A percentile compares a stretch with the other conserved stretches of the same genome.
These are phyloP conservation scores for Thamnaconus septentrionalis DNA, from an alignment of 2,113 vertebrate genomes.

Conservation along the genomic window DNA sequence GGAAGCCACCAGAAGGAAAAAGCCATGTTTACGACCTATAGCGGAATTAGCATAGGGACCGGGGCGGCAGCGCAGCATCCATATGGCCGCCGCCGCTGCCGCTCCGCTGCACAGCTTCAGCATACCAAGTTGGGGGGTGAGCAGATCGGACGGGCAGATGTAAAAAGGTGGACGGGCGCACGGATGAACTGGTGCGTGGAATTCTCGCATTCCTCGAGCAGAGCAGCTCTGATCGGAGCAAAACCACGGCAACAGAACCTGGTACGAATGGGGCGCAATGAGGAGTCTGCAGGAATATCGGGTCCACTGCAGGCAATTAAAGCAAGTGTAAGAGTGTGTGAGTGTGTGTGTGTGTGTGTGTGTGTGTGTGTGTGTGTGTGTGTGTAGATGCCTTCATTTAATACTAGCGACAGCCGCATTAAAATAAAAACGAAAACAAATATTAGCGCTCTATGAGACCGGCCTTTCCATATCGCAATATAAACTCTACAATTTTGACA, in stretches of 20 bases:
- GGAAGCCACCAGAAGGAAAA: not conserved
- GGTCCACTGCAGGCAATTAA: too few relatives aligned
- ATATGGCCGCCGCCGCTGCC: constrained; percentile 23
- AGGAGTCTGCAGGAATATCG: constrained; percentile 4
- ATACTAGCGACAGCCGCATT: not conserved
- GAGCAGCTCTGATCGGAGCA: too few relatives aligned
- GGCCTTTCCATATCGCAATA: not conserved
- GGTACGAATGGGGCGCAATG: constrained; percentile 6
- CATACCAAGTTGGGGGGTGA: constrained; percentile 28
- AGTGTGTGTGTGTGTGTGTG: not conserved
- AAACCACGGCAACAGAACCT: too few relatives aligned
- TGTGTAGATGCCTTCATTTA: not conserved
- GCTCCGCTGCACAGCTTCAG: constrained; percentile 20
- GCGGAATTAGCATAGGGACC: constrained; percentile 25
- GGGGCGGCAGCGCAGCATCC: constrained; percentile 7
- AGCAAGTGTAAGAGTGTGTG: not conserved
- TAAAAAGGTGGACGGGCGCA: not conserved
- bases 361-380: not conserved
- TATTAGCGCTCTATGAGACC: too few relatives aligned
- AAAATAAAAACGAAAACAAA: constrained; percentile 7
- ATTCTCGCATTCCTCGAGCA: too few relatives aligned
- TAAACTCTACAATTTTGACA: constrained; percentile 29
- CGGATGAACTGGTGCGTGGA: too few relatives aligned
- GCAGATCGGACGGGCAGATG: not conserved
- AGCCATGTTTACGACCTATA: not conserved